phyloP scores from a whole-genome alignment of 2,113 vertebrate genomes.

The Psilopsiagon aymara region DNA sequence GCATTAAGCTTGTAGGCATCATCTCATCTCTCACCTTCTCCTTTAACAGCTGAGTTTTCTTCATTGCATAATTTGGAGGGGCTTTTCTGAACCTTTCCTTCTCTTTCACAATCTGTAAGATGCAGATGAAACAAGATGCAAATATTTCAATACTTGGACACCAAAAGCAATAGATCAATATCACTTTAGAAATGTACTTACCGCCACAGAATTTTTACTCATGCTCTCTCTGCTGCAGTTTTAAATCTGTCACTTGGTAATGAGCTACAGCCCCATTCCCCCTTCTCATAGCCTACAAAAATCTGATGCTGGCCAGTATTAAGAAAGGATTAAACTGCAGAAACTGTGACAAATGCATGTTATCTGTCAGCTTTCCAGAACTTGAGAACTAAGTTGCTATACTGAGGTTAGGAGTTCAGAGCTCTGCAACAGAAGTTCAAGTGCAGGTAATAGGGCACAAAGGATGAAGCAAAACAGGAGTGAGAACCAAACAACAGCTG shows the following conservation, averaged over 20 bases:
- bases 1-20: background rate
- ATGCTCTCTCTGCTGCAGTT: background rate
- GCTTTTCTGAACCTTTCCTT: slow-evolving; percentile 97
- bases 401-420: background rate
- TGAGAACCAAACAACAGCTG: background rate
- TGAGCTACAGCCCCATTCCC: background rate
- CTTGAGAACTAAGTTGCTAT: background rate
- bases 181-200: background rate
- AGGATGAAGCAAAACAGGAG: background rate
- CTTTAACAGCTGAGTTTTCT: slow-evolving; percentile 96
- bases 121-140: background rate
- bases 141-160: background rate
- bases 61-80: slow-evolving; percentile 98
- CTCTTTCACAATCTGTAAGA: slow-evolving; percentile 94
- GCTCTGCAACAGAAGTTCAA: background rate
- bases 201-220: background rate
- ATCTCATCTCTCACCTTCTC: slow-evolving; percentile 87
- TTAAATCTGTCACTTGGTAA: background rate
- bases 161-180: background rate
- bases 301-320: background rate
- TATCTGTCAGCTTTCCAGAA: background rate
- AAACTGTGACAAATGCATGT: background rate
- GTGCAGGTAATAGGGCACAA: background rate
- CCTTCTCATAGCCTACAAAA: background rate
- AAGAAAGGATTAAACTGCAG: background rate